phyloP scores from a whole-genome alignment of 2,888 invertebrate genomes.

The Stenotaenia linearis region DNA sequence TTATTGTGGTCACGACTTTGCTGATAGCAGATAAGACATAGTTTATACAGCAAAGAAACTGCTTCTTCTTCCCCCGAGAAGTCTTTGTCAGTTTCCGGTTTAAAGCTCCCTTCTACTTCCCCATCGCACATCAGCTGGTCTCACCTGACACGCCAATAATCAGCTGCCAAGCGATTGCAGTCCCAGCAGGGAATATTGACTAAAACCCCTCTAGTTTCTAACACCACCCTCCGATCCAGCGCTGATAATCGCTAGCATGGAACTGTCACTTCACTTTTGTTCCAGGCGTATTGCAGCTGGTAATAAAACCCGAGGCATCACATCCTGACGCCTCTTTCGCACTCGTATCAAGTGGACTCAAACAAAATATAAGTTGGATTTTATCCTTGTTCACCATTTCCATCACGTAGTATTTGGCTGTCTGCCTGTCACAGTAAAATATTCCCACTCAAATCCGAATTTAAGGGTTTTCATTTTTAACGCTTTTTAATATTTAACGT shows the following conservation, averaged over 20 bases:
- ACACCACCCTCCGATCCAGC: neutral
- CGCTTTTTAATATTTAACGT: neutral
- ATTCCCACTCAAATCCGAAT: neutral
- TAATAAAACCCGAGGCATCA: slow-evolving; percentile 22
- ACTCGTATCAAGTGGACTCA: neutral
- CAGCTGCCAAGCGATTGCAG: slow-evolving; percentile 24
- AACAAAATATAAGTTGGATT: neutral
- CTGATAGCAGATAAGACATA: slow-evolving; percentile 6
- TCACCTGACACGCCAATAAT: slow-evolving; percentile 23
- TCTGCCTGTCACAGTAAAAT: neutral
- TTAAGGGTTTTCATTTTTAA: slow-evolving; percentile 5
- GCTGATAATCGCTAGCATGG: slow-evolving; percentile 1
- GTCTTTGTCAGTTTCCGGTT: slow-evolving; percentile 24
- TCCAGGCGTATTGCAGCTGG: neutral
- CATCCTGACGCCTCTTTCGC: neutral
- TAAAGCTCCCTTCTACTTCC: neutral
- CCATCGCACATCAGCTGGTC: neutral
- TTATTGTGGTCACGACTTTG: slow-evolving; percentile 22
- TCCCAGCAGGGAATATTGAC: slow-evolving; percentile 24
- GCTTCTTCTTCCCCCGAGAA: neutral
- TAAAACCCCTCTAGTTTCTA: neutral
- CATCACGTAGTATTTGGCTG: neutral
- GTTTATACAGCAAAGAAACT: slow-evolving; percentile 6
- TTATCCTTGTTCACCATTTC: neutral
- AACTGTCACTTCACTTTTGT: slow-evolving; percentile 17